phyloP scores from a whole-genome alignment of 2,797 vertebrate genomes.

The Dallia pectoralis region DNA sequence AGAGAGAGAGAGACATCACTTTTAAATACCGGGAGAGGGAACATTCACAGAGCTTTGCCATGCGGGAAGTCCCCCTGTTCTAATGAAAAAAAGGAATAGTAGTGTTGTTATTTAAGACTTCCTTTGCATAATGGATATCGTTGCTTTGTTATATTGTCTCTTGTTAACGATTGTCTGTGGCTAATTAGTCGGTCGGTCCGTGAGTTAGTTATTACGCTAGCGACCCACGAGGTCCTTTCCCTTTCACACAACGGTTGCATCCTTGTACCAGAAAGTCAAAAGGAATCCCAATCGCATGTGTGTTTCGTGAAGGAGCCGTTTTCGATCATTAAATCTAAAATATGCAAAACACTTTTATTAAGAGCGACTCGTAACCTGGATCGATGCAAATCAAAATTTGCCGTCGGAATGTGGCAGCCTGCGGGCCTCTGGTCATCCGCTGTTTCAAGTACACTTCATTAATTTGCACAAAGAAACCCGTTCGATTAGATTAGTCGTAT shows the following conservation, averaged over 20 bases:
- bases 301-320: neutral
- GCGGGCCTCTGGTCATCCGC: neutral
- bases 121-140: neutral
- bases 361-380: too few relatives aligned
- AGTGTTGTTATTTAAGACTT: neutral
- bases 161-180: neutral
- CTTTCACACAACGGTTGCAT: neutral
- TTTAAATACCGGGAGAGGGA: conserved; percentile 50
- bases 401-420: neutral
- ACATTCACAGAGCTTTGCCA: neutral
- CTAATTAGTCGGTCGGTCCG: neutral
- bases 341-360: too few relatives aligned
- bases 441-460: neutral
- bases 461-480: neutral
- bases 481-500: neutral
- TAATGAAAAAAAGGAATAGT: neutral
- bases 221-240: neutral
- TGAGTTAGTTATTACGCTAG: neutral
- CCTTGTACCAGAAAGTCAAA: too few relatives aligned
- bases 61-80: neutral
- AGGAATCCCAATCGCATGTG: neutral
- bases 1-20: conserved; percentile 54
- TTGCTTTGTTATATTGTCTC: neutral
- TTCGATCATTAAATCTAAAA: neutral
- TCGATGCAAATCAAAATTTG: too few relatives aligned